Evolutionary conservation across 2,888 invertebrate genomes (phyloP).

Genomic region (Archips crataeganus): DNA sequence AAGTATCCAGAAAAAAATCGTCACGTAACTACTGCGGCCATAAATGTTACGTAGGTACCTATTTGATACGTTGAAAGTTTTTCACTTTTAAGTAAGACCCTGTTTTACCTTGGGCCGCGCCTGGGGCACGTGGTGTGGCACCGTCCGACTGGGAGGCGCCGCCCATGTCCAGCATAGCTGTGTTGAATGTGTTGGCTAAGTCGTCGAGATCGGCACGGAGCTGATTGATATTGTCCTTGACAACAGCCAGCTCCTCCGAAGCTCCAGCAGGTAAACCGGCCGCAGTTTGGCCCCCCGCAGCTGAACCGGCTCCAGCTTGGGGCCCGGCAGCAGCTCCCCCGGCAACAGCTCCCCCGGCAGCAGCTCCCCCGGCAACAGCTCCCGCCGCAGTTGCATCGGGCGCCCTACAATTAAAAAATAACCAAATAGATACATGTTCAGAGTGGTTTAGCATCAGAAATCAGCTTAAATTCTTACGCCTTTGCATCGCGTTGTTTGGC

Average conservation of each 20-base stretch:
- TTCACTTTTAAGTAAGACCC: background rate
- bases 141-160: slow-evolving; percentile 26
- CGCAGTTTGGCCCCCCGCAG: no score
- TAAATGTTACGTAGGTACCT: no score
- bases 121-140: background rate
- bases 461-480: slow-evolving; percentile 44
- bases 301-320: no score
- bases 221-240: slow-evolving; percentile 50
- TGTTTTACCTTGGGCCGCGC: background rate
- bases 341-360: slow-evolving; percentile 49
- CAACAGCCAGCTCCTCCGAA: slow-evolving; percentile 50
- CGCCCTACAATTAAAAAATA: background rate
- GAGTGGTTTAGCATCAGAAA: no score
- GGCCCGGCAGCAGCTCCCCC: slow-evolving; percentile 40
- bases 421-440: no score
- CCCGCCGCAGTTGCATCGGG: background rate
- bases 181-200: slow-evolving; percentile 55
- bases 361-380: background rate
- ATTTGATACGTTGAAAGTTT: no score
- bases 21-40: no score
- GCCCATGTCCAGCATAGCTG: slow-evolving; percentile 53
- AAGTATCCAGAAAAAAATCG: no score
- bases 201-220: slow-evolving; percentile 58
- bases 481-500: slow-evolving; percentile 46
- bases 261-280: slow-evolving; percentile 3